Percentiles rank a stretch among this genome's conserved stretches.
These are phyloP conservation scores for Henricia sp. DNA, from an alignment of 53 echinoderm and acorn worm species.

Conservation along the genomic window DNA sequence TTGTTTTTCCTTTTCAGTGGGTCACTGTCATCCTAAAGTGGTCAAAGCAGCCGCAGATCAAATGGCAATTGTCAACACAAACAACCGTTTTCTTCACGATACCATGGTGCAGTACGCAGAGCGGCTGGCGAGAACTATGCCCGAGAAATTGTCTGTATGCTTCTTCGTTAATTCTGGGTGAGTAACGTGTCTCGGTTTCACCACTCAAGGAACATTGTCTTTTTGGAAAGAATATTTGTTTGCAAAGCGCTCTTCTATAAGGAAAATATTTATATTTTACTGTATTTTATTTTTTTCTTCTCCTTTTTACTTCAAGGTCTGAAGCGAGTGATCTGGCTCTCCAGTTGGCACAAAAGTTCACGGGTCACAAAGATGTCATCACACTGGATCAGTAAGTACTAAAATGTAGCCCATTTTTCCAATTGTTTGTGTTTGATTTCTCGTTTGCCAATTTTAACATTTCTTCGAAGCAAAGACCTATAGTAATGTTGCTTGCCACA, in stretches of 20 bases:
- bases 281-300: too few relatives aligned
- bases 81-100: constrained; percentile 89
- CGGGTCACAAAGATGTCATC: constrained; percentile 81
- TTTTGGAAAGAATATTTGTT: background rate
- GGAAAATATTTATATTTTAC: background rate
- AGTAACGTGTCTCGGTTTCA: constrained; percentile 1
- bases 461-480: too few relatives aligned
- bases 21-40: constrained; percentile 87
- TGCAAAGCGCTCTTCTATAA: background rate
- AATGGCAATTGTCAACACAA: constrained; percentile 91
- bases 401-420: too few relatives aligned
- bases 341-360: constrained; percentile 80
- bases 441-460: too few relatives aligned
- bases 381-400: constrained; percentile 92
- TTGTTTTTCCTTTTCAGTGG: constrained; percentile 85
- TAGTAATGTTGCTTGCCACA: too few relatives aligned
- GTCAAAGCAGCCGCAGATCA: constrained; percentile 87
- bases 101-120: constrained; percentile 88
- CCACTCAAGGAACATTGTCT: too few relatives aligned
- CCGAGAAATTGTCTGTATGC: constrained; percentile 79
- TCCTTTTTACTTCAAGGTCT: constrained; percentile 87
- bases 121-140: constrained; percentile 78
- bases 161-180: constrained; percentile 97
- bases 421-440: too few relatives aligned
- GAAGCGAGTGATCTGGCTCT: constrained; percentile 97